Base-by-base conservation (phyloP, 1,140 invertebrate genomes). In the Brachionus sp. region DNA sequence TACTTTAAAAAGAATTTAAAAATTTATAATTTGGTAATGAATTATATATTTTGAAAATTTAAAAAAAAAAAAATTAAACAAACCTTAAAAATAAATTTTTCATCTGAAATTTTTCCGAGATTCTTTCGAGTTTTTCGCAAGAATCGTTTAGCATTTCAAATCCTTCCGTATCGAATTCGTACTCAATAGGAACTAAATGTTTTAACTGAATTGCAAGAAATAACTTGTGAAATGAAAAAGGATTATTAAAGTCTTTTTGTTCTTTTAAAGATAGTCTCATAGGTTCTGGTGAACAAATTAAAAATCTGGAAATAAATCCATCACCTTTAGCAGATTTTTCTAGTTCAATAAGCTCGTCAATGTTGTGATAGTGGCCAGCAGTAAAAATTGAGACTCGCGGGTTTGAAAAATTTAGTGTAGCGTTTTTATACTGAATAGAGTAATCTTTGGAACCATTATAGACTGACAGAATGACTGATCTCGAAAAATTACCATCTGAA, bases 281-380 rank as follows among this genome's bases (percentile, higher is more conserved):
- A 19, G 53, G 3, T 25, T 62, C 53, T 62, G 53, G 53, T 19
- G n/a, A 4, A 25, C 16, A 23, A 23, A 62, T 23, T 62, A 62
- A 62, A 62, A 62, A 62, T 62, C 53, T 62, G n/a, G 53, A 62
- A 23, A 62, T 62, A 62, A 62, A 62, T 62, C 19, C 53, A 62
- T 62, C 53, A 62, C 16, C 16, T 62, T 62, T 62, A 23, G 1
- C 3, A 44, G 42, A 44, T 62, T 23, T 62, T 25, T 62, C 53
- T 62, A 4, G 53, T 62, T 62, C 53, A 62, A 62, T 62, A 7
- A 62, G 23, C n/a, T 62, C 53, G n/a, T 62, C 53, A 19, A 62
- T 25, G 53, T 62, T 62, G 16, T 62, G 53, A 62, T 25, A 62
- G 23, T 25, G 53, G 53, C 53, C 53, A 62, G 53, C 53, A 62